Percentiles rank a stretch among this genome's conserved stretches.
Evolutionary conservation across 1,140 invertebrate species (phyloP).

Genomic region (Conopomorpha cramerella): DNA sequence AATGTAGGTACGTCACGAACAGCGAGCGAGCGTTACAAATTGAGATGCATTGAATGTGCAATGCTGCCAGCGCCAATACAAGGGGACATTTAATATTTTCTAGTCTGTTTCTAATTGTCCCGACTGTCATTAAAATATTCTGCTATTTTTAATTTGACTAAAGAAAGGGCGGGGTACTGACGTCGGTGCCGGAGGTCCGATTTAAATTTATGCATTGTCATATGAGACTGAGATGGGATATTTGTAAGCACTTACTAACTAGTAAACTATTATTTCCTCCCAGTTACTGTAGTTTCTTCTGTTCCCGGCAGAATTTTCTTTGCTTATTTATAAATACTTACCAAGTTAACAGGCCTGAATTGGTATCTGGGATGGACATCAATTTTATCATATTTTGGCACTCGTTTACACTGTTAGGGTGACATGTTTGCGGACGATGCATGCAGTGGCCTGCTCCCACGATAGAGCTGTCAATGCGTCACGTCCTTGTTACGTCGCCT

Average conservation of each 20-base stretch:
- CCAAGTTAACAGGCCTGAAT: background rate
- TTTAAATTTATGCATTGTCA: constrained; percentile 9
- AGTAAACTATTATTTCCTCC: background rate
- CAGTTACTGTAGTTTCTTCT: background rate
- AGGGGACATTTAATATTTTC: constrained; percentile 30
- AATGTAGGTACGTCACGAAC: no score
- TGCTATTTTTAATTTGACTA: constrained; percentile 21
- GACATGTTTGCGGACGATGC: constrained; percentile 34
- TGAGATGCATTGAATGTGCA: no score
- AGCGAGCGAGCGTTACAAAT: no score
- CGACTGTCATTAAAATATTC: no score
- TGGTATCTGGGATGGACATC: background rate
- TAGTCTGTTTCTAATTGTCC: constrained; percentile 33
- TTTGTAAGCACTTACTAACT: no score
- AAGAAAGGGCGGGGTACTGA: constrained; percentile 12
- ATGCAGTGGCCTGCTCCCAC: constrained; percentile 16
- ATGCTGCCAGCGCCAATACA: no score
- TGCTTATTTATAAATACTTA: background rate
- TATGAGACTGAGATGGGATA: no score
- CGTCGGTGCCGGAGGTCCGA: no score
- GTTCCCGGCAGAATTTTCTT: background rate
- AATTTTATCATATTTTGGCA: background rate
- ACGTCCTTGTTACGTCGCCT: constrained; percentile 22
- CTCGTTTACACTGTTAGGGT: no score
- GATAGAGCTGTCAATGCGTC: constrained; percentile 39